Evolutionary conservation across 2,113 vertebrate species (phyloP), one percentile per base, ranked within the genome.

Genomic region (Potamarius usumacintae): DNA sequence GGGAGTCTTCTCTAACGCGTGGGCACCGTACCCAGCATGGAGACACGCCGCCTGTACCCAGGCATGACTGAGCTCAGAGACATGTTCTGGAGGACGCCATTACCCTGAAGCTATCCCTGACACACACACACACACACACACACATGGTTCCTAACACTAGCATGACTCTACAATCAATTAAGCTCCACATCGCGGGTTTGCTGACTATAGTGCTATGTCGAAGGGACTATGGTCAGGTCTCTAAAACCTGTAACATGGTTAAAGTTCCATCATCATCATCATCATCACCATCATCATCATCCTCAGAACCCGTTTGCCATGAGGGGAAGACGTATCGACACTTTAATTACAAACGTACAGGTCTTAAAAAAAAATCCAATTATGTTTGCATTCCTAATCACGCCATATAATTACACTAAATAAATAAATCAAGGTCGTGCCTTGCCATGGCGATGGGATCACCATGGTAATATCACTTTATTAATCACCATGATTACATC

Each of bases 331-430:
- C 95, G 94, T 95, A 96, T 95, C 94, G 95, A 92, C 90, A 92
- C 91, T 89, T 92, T 95, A 91, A 96, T 96, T 96, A 96, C 91
- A 96, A 96, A 96, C 95, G 93, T 94, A 95, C 93, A 89, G 87
- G 90, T 94, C 95, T 92, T 96, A 42, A 55, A 18, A 74, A 87
- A 87, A 96, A 97, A 96, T 96, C 96, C 96, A 97, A 96, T 98
- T 96, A 96, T 96, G 94, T 96, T 96, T 97, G 95, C 95, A 96
- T 96, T 97, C 96, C 96, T 97, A 98, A 98, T 99, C 97, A 95
- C 94, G 93, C 92, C 90, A 91, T 93, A 92, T 98, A 98, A 98
- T 98, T 98, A 96, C 95, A 90, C 96, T 96, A 96, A 96, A 96
- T 96, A 96, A 97, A 97, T 97, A 98, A 97, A 97, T 97, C 96